phyloP scores from a whole-genome alignment of 2,797 vertebrate genomes.

The Mico argentatus region DNA sequence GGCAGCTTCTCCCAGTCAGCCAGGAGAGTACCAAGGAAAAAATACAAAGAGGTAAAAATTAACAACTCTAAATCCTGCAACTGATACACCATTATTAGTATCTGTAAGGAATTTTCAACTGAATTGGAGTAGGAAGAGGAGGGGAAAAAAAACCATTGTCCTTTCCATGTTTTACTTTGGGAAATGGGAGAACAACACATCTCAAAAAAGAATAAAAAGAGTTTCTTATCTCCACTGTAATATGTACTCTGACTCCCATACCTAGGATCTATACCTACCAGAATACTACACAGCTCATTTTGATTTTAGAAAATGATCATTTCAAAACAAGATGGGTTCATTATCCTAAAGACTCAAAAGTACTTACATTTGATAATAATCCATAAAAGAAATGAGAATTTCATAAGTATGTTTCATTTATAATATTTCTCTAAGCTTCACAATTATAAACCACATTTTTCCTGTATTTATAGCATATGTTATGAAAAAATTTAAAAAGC shows the following conservation, averaged over 20 bases:
- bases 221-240: not conserved
- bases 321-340: not conserved
- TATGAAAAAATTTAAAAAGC: not conserved
- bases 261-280: not conserved
- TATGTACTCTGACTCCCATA: not conserved
- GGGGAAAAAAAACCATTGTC: not conserved
- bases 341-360: not conserved
- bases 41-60: not conserved
- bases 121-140: not conserved
- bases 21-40: not conserved
- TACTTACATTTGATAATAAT: not conserved
- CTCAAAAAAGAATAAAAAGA: not conserved
- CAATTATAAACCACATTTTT: not conserved
- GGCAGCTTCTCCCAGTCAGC: not conserved
- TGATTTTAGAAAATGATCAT: not conserved
- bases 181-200: not conserved
- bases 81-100: not conserved
- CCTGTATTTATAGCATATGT: not conserved
- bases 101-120: not conserved
- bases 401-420: not conserved
- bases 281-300: not conserved
- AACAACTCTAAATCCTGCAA: not conserved
- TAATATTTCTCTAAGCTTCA: not conserved
- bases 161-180: not conserved
- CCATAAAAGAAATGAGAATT: not conserved